These are phyloP conservation scores for Anas georgica DNA, from an alignment of 2,797 vertebrate genomes.

Conservation along the genomic window DNA sequence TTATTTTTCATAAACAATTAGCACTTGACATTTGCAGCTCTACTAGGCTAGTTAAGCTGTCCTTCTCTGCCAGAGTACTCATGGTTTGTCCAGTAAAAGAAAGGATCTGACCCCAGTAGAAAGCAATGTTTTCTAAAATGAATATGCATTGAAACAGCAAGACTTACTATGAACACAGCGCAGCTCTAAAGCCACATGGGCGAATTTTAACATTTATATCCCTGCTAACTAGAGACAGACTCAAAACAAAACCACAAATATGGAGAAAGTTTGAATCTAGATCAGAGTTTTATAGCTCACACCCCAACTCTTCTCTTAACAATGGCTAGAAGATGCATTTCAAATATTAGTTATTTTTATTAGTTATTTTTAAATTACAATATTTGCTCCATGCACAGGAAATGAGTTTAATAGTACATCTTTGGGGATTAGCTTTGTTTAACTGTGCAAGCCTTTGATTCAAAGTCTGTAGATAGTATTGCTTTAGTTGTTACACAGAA, in stretches of 20 bases:
- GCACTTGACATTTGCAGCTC: background rate
- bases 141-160: background rate
- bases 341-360: background rate
- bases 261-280: conserved; percentile 27
- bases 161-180: background rate
- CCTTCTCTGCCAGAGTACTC: background rate
- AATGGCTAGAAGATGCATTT: conserved; percentile 50
- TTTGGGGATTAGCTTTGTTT: conserved; percentile 48
- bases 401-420: conserved; percentile 15
- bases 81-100: background rate
- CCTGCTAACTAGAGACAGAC: conserved; percentile 36
- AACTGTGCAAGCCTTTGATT: conserved; percentile 41
- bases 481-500: background rate
- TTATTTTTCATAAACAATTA: background rate
- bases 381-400: conserved; percentile 53
- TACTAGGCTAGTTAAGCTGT: background rate
- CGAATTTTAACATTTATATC: conserved; percentile 12
- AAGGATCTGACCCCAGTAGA: background rate
- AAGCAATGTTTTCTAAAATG: conserved; percentile 9
- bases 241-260: conserved; percentile 56
- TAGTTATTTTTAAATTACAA: background rate
- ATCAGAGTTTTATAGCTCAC: conserved; percentile 21
- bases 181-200: background rate
- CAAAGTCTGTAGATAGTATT: conserved; percentile 15
- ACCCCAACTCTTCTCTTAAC: conserved; percentile 17